These are phyloP conservation scores for Caenorhabditis sinica DNA, from an alignment of 2,888 invertebrate species.

Conservation along the genomic window DNA sequence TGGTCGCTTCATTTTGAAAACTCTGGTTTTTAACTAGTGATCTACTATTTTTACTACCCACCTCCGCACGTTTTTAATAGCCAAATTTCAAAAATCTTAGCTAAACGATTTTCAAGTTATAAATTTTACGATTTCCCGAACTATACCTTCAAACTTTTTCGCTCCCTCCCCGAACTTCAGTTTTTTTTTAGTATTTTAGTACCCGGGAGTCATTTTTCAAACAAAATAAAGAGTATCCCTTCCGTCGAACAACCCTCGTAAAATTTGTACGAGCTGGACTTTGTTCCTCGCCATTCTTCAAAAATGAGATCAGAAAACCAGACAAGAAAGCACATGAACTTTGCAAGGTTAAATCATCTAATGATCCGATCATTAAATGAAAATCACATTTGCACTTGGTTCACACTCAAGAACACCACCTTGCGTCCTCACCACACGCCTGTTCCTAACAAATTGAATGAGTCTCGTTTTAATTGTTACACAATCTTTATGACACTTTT, in stretches of 20 bases:
- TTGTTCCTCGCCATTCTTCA: background rate
- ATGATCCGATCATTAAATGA: background rate
- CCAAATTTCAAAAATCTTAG: background rate
- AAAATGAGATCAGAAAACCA: background rate
- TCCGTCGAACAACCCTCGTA: background rate
- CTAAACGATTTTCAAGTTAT: background rate
- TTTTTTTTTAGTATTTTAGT: background rate
- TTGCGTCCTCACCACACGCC: slow-evolving; percentile 4
- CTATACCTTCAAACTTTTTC: background rate
- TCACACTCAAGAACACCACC: slow-evolving; percentile 21
- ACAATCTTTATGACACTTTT: background rate
- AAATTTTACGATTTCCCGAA: background rate
- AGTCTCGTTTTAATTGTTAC: slow-evolving; percentile 17
- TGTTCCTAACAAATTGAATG: slow-evolving; percentile 41
- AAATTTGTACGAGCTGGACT: slow-evolving; percentile 15
- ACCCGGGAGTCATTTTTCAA: slow-evolving; percentile 5
- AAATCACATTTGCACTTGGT: slow-evolving; percentile 37
- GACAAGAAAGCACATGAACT: background rate
- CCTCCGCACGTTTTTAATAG: background rate
- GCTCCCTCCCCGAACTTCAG: background rate
- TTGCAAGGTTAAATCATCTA: slow-evolving; percentile 7
- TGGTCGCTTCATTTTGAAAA: background rate
- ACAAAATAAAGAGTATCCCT: background rate
- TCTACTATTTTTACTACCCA: background rate
- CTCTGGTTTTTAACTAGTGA: background rate